phyloP scores from a whole-genome alignment of 2,113 vertebrate genomes.

The Xiphophorus maculatus region DNA sequence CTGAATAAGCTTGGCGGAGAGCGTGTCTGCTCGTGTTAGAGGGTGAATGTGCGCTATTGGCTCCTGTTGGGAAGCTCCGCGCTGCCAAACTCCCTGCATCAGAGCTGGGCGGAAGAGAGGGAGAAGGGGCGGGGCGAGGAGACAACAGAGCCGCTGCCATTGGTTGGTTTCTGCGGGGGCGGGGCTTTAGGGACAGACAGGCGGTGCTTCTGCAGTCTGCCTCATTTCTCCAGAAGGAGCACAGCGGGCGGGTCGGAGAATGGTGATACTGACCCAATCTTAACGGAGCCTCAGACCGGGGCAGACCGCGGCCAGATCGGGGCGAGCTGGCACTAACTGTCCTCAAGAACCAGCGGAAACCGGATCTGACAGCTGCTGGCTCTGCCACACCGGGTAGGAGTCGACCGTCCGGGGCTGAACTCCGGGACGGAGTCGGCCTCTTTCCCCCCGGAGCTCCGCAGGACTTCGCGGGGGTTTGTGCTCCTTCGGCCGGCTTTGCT shows the following conservation, averaged over 20 bases:
- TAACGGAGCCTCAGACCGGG: neutral
- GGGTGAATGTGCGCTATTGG: neutral
- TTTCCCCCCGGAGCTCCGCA: neutral
- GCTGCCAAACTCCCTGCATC: neutral
- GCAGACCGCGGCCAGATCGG: neutral
- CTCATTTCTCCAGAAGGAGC: conserved; percentile 34
- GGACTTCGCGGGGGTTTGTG: neutral
- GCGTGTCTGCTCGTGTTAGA: neutral
- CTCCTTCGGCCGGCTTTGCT: neutral
- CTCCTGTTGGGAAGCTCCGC: conserved; percentile 15
- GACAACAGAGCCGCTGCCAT: conserved; percentile 11
- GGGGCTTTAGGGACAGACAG: neutral
- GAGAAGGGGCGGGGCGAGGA: neutral
- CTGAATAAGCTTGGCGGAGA: neutral
- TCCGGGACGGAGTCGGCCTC: neutral
- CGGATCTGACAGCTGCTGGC: conserved; percentile 4
- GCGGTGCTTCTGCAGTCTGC: conserved; percentile 17
- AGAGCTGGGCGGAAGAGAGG: conserved; percentile 11
- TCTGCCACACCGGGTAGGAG: conserved; percentile 6
- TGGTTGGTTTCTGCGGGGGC: conserved; percentile 37
- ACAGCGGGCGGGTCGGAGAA: neutral
- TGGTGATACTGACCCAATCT: neutral
- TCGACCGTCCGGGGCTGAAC: conserved; percentile 10
- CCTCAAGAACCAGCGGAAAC: neutral
- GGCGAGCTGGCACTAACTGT: neutral